Evolutionary conservation across 1,140 invertebrate species (phyloP).

Genomic region (Scaptomyza pallida): DNA sequence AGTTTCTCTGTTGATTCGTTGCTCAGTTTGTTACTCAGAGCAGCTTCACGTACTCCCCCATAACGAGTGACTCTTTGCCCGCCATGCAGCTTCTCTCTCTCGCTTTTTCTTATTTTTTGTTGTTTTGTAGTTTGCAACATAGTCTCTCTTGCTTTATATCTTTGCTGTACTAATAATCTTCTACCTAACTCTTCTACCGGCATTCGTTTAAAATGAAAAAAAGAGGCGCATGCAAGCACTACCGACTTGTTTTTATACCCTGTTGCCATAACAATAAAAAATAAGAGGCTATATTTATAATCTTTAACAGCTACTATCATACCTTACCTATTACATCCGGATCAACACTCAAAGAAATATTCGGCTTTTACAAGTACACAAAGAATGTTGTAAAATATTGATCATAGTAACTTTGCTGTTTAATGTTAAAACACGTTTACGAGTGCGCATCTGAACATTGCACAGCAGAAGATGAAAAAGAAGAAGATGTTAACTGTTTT

Average conservation of each 20-base stretch:
- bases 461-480: conserved; percentile 20
- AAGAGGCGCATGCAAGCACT: conserved; percentile 33
- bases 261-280: background rate
- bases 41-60: conserved; percentile 33
- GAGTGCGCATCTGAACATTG: conserved; percentile 4
- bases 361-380: background rate
- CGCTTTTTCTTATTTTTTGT: conserved; percentile 7
- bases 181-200: conserved; percentile 10
- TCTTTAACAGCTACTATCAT: background rate
- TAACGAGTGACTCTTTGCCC: conserved; percentile 52
- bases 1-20: conserved; percentile 2
- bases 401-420: background rate
- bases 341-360: conserved; percentile 22
- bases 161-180: conserved; percentile 11
- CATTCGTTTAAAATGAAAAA: conserved; percentile 37
- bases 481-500: conserved; percentile 57
- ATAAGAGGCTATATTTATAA: background rate
- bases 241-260: conserved; percentile 33
- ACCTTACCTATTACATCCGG: conserved; percentile 51
- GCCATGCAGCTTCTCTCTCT: conserved; percentile 21
- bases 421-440: background rate
- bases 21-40: conserved; percentile 26
- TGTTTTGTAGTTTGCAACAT: conserved; percentile 34
- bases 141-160: background rate
- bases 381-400: background rate